Evolutionary conservation across 1,140 invertebrate species (phyloP), one percentile per base, ranked within the genome.

Genomic region (Whitmania pigra): DNA sequence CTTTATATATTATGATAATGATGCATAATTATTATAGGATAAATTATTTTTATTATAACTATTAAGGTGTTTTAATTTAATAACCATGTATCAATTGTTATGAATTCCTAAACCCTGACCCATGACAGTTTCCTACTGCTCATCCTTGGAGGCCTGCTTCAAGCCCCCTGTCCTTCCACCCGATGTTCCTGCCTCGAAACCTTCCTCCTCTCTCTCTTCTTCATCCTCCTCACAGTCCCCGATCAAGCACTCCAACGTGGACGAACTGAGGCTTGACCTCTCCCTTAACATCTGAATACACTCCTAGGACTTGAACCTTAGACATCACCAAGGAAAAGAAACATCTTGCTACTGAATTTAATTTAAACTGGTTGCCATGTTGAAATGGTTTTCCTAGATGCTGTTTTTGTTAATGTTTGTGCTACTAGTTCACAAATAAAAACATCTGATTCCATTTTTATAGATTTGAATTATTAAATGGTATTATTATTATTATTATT

Each of bases 111-210:
- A 22, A 63, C 57, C 57, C 9, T 31, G 5, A 4, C 55, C 11
- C 9, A 11, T 18, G 6, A 36, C 57, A 63, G 57, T 22, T 13
- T 63, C 22, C 29, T 63, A 63, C 57, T 63, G 57, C 57, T 63
- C 57, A 3, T 63, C 57, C 22, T 7, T 63, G 57, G 57, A 63
- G 29, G 57, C 57, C 29, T 63, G 57, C 57, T 63, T 18, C 57
- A 63, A 63, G 22, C 57, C 57, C 7, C 57, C 57, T 7, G 29
- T 31, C 22, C 29, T 25, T 31, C 57, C 22, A 7, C 57, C 57
- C 57, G 22, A 63, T 15, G 29, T 31, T 31, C 57, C 57, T 7
- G 11, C 13, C 11, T 1, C 57, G 57, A 63, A 63, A 15, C 57
- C 57, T 7, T 7, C 57, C 22, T 22, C 57, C 0, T 22, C 57